Conservation (phyloP, 2,888 invertebrate species). For the Parnassius apollo region DNA sequence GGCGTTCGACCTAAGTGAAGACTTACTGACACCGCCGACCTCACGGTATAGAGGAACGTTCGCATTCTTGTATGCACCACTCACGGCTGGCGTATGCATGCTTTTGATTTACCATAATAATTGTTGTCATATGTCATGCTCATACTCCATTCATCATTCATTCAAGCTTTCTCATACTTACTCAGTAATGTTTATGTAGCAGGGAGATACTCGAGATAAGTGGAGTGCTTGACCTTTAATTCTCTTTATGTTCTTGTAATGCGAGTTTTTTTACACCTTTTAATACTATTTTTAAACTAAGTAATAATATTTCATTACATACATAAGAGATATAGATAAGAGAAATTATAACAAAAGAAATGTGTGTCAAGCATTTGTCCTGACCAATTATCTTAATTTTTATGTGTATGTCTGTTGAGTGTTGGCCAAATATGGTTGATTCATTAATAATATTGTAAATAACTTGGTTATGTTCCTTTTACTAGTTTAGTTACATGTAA, state of each 20-base stretch:
- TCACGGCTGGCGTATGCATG: constrained; percentile 52
- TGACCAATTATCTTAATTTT: background rate
- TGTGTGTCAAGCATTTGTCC: background rate
- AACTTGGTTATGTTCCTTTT: no score
- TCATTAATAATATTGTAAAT: no score
- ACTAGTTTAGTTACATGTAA: no score
- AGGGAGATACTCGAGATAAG: constrained; percentile 37
- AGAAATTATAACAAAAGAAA: background rate
- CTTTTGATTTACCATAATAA: constrained; percentile 15
- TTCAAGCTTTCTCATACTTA: constrained; percentile 23
- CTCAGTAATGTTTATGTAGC: constrained; percentile 4
- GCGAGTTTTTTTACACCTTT: no score
- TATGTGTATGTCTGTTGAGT: constrained; percentile 76
- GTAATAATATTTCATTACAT: no score
- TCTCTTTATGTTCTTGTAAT: no score
- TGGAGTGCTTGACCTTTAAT: constrained; percentile 54
- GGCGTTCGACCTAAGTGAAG: constrained; percentile 39
- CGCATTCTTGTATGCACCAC: constrained; percentile 49
- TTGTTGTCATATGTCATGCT: constrained; percentile 14
- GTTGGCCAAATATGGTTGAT: constrained; percentile 67
- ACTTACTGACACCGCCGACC: constrained; percentile 9
- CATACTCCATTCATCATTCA: constrained; percentile 16
- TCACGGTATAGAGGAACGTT: background rate
- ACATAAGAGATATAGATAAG: no score
- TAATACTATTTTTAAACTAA: no score